Evolutionary conservation across 2,888 invertebrate genomes (phyloP), one percentile per base, ranked within the genome.

Genomic region (Zeuzera pyrina): DNA sequence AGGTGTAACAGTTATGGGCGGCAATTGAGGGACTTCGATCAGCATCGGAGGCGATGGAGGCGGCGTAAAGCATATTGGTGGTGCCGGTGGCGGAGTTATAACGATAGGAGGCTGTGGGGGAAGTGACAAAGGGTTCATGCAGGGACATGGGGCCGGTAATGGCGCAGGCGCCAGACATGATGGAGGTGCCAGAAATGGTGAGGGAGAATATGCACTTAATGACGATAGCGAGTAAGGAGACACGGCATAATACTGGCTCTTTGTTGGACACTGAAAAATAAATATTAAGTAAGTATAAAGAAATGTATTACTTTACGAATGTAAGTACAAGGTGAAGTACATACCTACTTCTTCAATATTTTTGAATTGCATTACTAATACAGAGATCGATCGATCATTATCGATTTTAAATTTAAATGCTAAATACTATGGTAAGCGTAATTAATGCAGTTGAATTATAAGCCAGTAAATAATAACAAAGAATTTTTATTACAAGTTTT

Each of bases 1-100:
- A n/a, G 69, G 73, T 12, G 55, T 65, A 1, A 73, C 57, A 30
- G 65, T 66, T 7, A 76, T 50, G 0, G 76, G 74, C 4, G 76
- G 72, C 2, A 55, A 42, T 0, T 53, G 48, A 1, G 69, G 68
- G 0, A 69, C 73, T 2, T 57, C 54, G 3, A 77, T 45, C 13
- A 60, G 67, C 29, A 76, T 45, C 1, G 74, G 34, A 5, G 34
- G 29, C 3, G 59, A 38, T 0, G 65, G 49, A 1, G 71, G 70
- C 15, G 65, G 69, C 12, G 51, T 52, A 1, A 70, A 45, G 31
- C 56, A 40, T 31, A 73, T 34, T 1, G 72, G 72, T 0, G 67
- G 58, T 2, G 56, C 43, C 1, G 65, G 56, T 0, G 71, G 68
- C 0, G 68, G 59, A 12, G 47, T 45, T 2, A 69, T 27, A 0